Evolutionary conservation across 92 coral and sea anemone species (phyloP).

Genomic region (Zoanthus sansibaricus): DNA sequence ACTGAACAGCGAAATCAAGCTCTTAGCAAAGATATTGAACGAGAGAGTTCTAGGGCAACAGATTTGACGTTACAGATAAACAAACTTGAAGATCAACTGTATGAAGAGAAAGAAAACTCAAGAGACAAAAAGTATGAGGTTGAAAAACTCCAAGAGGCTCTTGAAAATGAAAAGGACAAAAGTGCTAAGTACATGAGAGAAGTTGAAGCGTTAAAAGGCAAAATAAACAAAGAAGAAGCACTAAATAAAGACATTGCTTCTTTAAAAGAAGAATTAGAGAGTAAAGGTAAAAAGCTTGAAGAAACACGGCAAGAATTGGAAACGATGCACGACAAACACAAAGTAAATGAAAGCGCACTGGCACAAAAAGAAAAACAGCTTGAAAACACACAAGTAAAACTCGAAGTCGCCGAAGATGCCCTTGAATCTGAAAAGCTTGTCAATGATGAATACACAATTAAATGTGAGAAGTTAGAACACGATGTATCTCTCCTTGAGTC

Average conservation of each 20-base stretch:
- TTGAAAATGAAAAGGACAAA: slow-evolving; percentile 52
- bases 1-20: slow-evolving; percentile 2
- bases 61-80: slow-evolving; percentile 78
- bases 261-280: slow-evolving; percentile 56
- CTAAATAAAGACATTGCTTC: slow-evolving; percentile 51
- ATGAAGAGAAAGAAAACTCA: slow-evolving; percentile 64
- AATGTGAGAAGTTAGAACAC: slow-evolving; percentile 78
- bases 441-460: slow-evolving; percentile 72
- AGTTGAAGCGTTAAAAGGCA: slow-evolving; percentile 49
- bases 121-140: slow-evolving; percentile 48
- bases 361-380: slow-evolving; percentile 22
- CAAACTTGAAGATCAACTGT: slow-evolving; percentile 68
- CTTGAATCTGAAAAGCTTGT: slow-evolving; percentile 76
- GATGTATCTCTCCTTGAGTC: slow-evolving; percentile 67
- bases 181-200: slow-evolving; percentile 15
- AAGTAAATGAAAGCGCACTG: slow-evolving; percentile 1
- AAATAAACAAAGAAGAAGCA: slow-evolving; percentile 45
- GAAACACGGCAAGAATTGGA: slow-evolving; percentile 35
- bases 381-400: slow-evolving; percentile 44
- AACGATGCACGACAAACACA: neutral
- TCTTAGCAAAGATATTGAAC: slow-evolving; percentile 67
- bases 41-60: slow-evolving; percentile 69
- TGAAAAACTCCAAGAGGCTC: slow-evolving; percentile 42
- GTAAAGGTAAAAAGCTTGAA: slow-evolving; percentile 59
- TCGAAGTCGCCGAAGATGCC: slow-evolving; percentile 64